Conservation (phyloP, 2,113 vertebrate genomes). For the Thoracochromis brauschi region DNA sequence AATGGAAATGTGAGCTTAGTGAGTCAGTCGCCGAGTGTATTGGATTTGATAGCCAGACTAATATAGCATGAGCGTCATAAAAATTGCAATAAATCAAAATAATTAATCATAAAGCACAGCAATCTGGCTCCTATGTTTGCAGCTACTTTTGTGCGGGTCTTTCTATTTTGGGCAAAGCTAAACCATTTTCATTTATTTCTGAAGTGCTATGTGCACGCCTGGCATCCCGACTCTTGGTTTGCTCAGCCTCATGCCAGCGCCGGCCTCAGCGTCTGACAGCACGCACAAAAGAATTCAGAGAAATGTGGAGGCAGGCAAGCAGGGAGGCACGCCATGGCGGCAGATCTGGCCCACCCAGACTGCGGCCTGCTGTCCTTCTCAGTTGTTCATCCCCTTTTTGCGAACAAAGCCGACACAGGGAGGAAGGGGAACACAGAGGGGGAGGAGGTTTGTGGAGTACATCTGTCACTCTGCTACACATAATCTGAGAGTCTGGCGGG, state of each 20-base stretch:
- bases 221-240: conserved; percentile 6
- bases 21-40: conserved; percentile 7
- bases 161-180: not conserved
- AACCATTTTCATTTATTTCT: not conserved
- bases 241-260: not conserved
- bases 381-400: conserved; percentile 39
- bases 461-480: conserved; percentile 64
- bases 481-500: conserved; percentile 39
- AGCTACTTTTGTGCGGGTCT: not conserved
- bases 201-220: not conserved
- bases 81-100: conserved; percentile 18
- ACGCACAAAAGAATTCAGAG: conserved; percentile 25
- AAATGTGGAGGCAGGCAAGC: conserved; percentile 24
- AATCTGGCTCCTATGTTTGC: not conserved
- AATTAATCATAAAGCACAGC: not conserved
- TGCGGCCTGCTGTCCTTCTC: conserved; percentile 60
- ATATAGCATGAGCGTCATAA: conserved; percentile 34
- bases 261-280: conserved; percentile 17
- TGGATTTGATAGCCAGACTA: conserved; percentile 23
- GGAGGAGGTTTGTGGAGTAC: conserved; percentile 24
- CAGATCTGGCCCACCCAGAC: conserved; percentile 70
- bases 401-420: conserved; percentile 63
- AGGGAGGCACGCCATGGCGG: conserved; percentile 15
- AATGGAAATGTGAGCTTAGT: conserved; percentile 40
- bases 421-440: not conserved